Base-by-base conservation (phyloP, 2,113 vertebrate genomes). In the Hippopotamus amphibius region DNA sequence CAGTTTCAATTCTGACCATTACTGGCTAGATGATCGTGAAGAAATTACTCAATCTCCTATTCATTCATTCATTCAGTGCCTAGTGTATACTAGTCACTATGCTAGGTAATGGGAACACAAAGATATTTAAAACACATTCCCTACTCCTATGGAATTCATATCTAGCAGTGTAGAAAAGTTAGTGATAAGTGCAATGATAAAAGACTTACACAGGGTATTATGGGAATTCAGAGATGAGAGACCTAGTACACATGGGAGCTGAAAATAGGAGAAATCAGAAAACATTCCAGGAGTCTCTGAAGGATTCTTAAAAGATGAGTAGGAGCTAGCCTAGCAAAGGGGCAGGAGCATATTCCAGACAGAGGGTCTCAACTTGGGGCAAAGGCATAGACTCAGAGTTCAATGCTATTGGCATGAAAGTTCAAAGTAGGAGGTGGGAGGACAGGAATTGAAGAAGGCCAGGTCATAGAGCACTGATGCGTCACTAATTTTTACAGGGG, bases 61-160 rank as follows among this genome's bases (percentile, higher is more conserved):
- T 88, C 61, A 48, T 48, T 80, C 41, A 41, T 77, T 74, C 80
- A 85, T 76, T 88, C 59, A 82, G 55, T 79, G 55, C 16, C 61
- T 84, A 77, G 43, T 59, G 69, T 71, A 22, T 93, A 82, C 53
- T 81, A 63, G 61, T 86, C 65, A 93, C 93, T 92, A 87, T 79
- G 21, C 48, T 50, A 81, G 37, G n/a, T 82, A 24, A 72, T 92
- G 48, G n/a, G 24, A 94, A 96, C 61, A 95, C 41, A 74, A 24
- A 68, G 46, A 87, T 15, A 68, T 33, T 87, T 92, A 86, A 93
- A 74, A 61, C 33, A 77, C n/a, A 88, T 55, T 91, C 59, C 66
- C 15, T 89, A 50, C 59, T 74, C 41, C 74, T 81, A 84, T 22
- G 43, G 12, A 89, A 93, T 65, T 77, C 50, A 48, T 48, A 89